Conservation (phyloP, 2,888 invertebrate species). For the Zhengitettix transpicula region DNA sequence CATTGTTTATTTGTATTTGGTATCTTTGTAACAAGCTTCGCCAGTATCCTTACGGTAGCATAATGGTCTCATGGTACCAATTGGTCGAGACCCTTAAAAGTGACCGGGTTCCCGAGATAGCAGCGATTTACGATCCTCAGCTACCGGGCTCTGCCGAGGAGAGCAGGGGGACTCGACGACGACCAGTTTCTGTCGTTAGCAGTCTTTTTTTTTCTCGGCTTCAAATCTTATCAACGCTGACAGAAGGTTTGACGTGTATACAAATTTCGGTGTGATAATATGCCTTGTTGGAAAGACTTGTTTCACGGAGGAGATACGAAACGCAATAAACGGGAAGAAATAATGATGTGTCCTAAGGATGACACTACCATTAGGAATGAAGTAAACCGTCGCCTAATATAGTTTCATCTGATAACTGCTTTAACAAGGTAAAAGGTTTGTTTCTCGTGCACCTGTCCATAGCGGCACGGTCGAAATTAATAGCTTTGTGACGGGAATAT, state of each 20-base stretch:
- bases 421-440: no score
- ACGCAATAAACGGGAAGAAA: neutral
- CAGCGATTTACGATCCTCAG: neutral
- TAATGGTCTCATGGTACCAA: constrained; percentile 9
- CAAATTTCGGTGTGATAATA: neutral
- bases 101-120: neutral
- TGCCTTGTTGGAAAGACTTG: neutral
- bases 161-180: no score
- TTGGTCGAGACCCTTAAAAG: constrained; percentile 6
- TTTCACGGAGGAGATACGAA: neutral
- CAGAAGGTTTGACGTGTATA: neutral
- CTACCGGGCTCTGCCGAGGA: neutral
- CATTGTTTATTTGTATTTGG: neutral
- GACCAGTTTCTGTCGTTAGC: no score
- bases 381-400: no score
- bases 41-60: constrained; percentile 6
- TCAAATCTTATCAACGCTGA: neutral
- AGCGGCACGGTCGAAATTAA: no score
- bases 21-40: constrained; percentile 9
- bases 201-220: neutral
- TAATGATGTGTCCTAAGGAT: neutral
- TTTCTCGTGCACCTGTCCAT: no score
- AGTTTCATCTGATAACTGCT: no score
- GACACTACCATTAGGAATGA: no score
- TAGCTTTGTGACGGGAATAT: no score